These are phyloP conservation scores for Stenodema calcarata DNA, from an alignment of 2,888 invertebrate species.

Conservation along the genomic window DNA sequence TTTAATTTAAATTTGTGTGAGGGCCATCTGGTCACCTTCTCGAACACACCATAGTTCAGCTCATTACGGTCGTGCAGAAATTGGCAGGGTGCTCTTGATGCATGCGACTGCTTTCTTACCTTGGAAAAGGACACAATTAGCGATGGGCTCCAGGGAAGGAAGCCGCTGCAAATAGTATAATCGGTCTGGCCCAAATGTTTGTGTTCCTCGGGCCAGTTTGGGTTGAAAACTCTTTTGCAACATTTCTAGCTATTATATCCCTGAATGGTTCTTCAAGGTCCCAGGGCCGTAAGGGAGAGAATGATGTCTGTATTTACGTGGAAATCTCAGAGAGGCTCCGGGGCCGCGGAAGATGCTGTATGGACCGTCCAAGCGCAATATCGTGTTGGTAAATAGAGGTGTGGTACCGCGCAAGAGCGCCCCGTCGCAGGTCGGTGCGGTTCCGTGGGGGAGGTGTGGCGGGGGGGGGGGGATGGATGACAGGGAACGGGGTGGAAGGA, in stretches of 20 bases:
- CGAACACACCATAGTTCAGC: too few relatives aligned
- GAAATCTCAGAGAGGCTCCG: neutral
- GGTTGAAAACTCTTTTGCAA: neutral
- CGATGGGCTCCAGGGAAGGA: neutral
- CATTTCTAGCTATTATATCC: neutral
- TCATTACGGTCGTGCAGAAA: too few relatives aligned
- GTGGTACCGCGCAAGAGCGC: neutral
- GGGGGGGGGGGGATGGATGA: neutral
- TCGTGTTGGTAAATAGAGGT: constrained; percentile 40
- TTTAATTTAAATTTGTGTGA: too few relatives aligned
- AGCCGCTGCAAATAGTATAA: neutral
- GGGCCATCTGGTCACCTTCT: too few relatives aligned
- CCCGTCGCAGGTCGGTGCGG: neutral
- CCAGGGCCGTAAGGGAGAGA: neutral
- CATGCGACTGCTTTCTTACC: neutral
- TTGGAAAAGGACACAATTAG: neutral
- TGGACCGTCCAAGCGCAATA: constrained; percentile 8
- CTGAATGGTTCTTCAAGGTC: neutral
- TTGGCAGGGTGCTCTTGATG: too few relatives aligned
- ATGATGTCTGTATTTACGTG: neutral
- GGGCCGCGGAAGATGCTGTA: neutral
- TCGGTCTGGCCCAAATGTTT: neutral
- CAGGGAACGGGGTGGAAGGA: neutral
- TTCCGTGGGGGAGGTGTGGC: neutral
- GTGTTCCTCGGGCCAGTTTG: neutral